Conservation (phyloP, 2,888 invertebrate species). For the Rhingia campestris region DNA sequence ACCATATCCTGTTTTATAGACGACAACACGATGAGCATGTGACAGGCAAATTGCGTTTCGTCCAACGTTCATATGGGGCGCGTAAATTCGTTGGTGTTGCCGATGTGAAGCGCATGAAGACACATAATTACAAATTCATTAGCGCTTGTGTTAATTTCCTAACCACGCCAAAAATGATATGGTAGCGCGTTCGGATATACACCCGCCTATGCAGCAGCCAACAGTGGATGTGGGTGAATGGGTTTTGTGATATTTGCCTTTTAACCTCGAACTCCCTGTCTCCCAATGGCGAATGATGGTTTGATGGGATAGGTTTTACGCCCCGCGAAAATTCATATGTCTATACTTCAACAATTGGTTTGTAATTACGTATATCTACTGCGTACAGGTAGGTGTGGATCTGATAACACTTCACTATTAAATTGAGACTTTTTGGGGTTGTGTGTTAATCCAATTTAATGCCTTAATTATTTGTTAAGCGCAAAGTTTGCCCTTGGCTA, state of each 20-base stretch:
- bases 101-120: neutral
- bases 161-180: conserved; percentile 43
- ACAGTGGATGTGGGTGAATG: conserved; percentile 19
- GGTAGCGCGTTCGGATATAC: neutral
- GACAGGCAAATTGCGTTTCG: conserved; percentile 4
- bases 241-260: conserved; percentile 20
- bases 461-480: conserved; percentile 18
- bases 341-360: too few species aligned
- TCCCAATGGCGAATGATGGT: neutral
- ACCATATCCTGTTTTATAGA: neutral
- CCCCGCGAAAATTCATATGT: too few species aligned
- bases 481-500: too few species aligned
- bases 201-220: neutral
- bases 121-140: conserved; percentile 66
- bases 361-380: too few species aligned
- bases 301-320: neutral
- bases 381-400: neutral
- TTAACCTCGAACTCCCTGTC: conserved; percentile 10
- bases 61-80: neutral
- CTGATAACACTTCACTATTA: conserved; percentile 30
- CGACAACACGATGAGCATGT: neutral
- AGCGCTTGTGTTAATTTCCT: conserved; percentile 55
- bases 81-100: neutral
- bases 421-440: conserved; percentile 27
- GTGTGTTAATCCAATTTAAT: conserved; percentile 48